A percentile compares a stretch with the other conserved stretches of the same genome.
These are phyloP conservation scores for Mesocricetus auratus DNA, from an alignment of 2,113 vertebrate species.

Conservation along the genomic window DNA sequence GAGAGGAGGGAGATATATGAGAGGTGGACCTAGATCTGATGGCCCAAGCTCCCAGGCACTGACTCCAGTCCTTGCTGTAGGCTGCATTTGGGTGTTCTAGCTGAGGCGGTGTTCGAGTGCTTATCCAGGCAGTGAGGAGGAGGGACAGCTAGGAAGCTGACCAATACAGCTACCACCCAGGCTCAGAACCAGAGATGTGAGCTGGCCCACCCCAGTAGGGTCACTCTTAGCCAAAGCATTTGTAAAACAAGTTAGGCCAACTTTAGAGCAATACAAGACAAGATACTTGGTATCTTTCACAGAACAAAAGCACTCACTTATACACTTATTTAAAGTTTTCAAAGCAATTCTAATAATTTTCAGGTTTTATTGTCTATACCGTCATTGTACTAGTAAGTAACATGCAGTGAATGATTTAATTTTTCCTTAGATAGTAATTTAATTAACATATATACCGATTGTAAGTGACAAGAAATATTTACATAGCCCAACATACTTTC, in stretches of 20 bases:
- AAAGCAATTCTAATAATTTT: constrained; percentile 7
- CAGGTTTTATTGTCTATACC: not conserved
- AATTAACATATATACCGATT: not conserved
- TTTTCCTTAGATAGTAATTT: not conserved
- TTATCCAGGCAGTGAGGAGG: no score
- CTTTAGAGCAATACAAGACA: constrained; percentile 25
- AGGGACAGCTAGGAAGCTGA: no score
- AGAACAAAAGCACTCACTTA: not conserved
- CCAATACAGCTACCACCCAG: no score
- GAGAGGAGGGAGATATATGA: no score
- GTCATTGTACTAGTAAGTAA: not conserved
- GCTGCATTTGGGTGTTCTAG: no score
- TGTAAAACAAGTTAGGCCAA: constrained; percentile 6
- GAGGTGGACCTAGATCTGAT: no score
- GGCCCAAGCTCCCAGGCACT: no score
- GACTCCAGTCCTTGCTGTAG: no score
- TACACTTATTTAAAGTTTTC: not conserved
- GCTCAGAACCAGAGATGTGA: no score
- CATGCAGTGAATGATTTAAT: not conserved
- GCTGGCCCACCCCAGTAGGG: not conserved
- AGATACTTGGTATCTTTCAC: not conserved
- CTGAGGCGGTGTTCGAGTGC: no score
- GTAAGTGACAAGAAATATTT: not conserved
- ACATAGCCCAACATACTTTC: not conserved
- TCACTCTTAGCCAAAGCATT: constrained; percentile 47